Percentiles rank a stretch among this genome's conserved stretches.
phyloP scores from a whole-genome alignment of 2,888 invertebrate genomes.

The Linnaemya vulpina region DNA sequence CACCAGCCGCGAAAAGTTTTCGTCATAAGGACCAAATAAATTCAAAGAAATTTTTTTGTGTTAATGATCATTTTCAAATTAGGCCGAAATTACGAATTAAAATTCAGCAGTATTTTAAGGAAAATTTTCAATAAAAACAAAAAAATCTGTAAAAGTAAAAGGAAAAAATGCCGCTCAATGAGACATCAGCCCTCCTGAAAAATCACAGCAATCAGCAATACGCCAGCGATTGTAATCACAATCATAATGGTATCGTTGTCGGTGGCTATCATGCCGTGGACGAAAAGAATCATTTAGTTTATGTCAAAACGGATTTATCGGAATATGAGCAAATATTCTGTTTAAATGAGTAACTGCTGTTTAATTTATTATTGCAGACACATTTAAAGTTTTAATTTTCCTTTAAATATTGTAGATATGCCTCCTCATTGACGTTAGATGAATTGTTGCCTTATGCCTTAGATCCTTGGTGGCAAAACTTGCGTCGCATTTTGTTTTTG shows the following conservation, averaged over 20 bases:
- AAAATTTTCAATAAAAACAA: constrained; percentile 65
- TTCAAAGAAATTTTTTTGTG: constrained; percentile 41
- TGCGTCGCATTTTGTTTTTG: constrained; percentile 83
- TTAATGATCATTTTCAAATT: constrained; percentile 62
- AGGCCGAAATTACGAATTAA: constrained; percentile 53
- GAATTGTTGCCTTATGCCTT: constrained; percentile 83
- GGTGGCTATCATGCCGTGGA: constrained; percentile 54
- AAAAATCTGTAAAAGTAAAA: constrained; percentile 47
- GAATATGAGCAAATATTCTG: constrained; percentile 77
- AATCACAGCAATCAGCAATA: constrained; percentile 68
- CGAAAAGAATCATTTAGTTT: constrained; percentile 74
- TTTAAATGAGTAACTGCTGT: constrained; percentile 77
- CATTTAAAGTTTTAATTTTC: background rate
- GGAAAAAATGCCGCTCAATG: constrained; percentile 77
- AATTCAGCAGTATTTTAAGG: constrained; percentile 60
- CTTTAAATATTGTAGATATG: constrained; percentile 72
- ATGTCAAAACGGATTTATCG: constrained; percentile 75
- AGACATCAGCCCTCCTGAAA: constrained; percentile 76
- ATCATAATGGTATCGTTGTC: background rate
- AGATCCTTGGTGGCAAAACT: constrained; percentile 84
- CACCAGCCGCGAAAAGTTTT: constrained; percentile 13
- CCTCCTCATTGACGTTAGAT: constrained; percentile 83
- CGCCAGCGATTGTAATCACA: constrained; percentile 42
- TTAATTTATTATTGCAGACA: background rate
- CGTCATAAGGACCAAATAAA: constrained; percentile 14